Conservation (phyloP, 2,888 invertebrate genomes). For the Bugula neritina region DNA sequence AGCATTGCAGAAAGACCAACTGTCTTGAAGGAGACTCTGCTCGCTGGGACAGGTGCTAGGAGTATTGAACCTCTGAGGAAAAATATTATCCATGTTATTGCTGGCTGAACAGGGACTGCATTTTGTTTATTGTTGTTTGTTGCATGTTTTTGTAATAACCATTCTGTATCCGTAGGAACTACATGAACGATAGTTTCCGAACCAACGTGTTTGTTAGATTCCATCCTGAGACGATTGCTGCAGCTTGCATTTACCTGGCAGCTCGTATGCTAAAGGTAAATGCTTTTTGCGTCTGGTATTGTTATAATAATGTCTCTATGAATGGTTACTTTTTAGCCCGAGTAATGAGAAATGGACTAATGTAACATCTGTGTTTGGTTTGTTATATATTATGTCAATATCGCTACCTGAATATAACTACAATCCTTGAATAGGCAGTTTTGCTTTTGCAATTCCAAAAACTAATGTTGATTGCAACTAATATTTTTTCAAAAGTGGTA, state of each 20-base stretch:
- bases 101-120: slow-evolving; percentile 21
- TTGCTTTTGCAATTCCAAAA: too few species aligned
- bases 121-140: neutral
- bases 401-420: too few species aligned
- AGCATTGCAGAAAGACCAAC: too few species aligned
- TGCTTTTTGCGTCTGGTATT: neutral
- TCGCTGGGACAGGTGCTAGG: too few species aligned
- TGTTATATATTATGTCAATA: slow-evolving; percentile 17
- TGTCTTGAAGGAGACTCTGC: too few species aligned
- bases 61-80: too few species aligned
- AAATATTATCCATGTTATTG: neutral
- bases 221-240: slow-evolving; percentile 94
- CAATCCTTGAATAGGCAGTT: too few species aligned
- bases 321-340: too few species aligned
- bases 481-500: too few species aligned
- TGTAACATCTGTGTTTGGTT: slow-evolving; percentile 27
- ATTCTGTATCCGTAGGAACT: slow-evolving; percentile 64
- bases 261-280: slow-evolving; percentile 74
- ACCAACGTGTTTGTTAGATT: slow-evolving; percentile 94
- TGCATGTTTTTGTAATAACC: slow-evolving; percentile 19
- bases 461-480: too few species aligned
- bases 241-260: slow-evolving; percentile 95
- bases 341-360: too few species aligned
- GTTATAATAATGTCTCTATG: neutral
- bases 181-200: slow-evolving; percentile 97